Percentiles rank a stretch among this genome's conserved stretches.
These are phyloP conservation scores for Acromyrmex echinatior DNA, from an alignment of 1,140 invertebrate genomes.

Conservation along the genomic window DNA sequence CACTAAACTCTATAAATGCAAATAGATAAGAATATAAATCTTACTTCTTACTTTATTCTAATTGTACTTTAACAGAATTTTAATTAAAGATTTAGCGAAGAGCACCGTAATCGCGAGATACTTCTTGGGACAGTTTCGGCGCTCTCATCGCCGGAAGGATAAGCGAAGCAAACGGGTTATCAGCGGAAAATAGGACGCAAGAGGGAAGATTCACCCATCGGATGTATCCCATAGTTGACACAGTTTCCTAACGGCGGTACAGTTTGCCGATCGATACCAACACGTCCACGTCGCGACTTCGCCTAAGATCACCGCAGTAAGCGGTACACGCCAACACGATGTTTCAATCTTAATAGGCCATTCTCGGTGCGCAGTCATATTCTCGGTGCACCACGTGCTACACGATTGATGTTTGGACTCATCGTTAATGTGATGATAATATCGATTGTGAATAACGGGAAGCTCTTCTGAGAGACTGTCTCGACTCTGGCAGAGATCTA, in stretches of 20 bases:
- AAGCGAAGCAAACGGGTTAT: conserved; percentile 44
- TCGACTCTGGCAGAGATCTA: not conserved
- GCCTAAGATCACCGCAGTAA: conserved; percentile 65
- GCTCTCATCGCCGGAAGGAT: conserved; percentile 19
- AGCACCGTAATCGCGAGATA: conserved; percentile 12
- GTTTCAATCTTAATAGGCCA: conserved; percentile 71
- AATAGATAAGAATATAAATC: conserved; percentile 13
- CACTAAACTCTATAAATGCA: not conserved
- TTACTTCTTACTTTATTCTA: conserved; percentile 4
- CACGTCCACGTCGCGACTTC: conserved; percentile 41
- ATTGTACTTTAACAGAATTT: conserved; percentile 42
- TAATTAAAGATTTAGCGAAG: conserved; percentile 31
- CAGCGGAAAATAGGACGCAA: conserved; percentile 33
- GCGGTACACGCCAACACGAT: conserved; percentile 27
- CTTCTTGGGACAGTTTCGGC: conserved; percentile 13
- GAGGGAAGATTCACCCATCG: conserved; percentile 65
- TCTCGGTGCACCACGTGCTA: conserved; percentile 26
- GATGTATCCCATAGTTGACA: conserved; percentile 65
- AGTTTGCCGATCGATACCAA: conserved; percentile 57
- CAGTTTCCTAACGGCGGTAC: conserved; percentile 50
- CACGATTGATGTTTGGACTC: conserved; percentile 20
- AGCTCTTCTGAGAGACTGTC: not conserved
- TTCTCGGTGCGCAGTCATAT: conserved; percentile 25
- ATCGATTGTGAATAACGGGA: conserved; percentile 38
- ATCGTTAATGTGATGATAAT: conserved; percentile 47